Conservation (phyloP, 2,797 vertebrate species). For the Malurus leucopterus region DNA sequence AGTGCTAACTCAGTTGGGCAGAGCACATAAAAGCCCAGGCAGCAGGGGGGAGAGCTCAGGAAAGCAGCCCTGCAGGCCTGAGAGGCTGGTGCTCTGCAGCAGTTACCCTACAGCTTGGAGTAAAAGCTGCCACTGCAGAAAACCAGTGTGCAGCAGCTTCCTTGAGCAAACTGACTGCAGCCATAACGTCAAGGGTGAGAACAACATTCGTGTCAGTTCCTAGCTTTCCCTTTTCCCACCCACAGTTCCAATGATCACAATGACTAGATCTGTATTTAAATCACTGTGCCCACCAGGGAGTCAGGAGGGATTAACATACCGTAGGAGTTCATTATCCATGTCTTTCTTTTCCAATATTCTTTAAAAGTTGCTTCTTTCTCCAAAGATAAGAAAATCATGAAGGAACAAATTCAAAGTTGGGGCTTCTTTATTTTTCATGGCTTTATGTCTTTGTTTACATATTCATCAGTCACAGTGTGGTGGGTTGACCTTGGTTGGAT, state of each 20-base stretch:
- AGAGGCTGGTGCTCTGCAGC: not conserved
- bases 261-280: not conserved
- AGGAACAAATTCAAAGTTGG: not conserved
- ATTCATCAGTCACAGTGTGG: not conserved
- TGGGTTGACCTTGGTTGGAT: not conserved
- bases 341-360: not conserved
- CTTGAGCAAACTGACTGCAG: not conserved
- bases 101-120: accelerated
- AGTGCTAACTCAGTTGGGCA: not conserved
- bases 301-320: not conserved
- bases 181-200: not conserved
- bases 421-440: not conserved
- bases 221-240: not conserved
- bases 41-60: not conserved
- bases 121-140: not conserved
- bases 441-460: not conserved
- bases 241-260: not conserved
- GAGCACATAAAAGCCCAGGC: accelerated
- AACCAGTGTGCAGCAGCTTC: not conserved
- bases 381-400: not conserved
- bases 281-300: not conserved
- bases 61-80: not conserved
- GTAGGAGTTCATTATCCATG: not conserved
- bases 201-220: not conserved
- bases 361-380: not conserved